A percentile compares a stretch with the other conserved stretches of the same genome.
These are phyloP conservation scores for Aelia acuminata DNA, from an alignment of 2,888 invertebrate genomes.

Conservation along the genomic window DNA sequence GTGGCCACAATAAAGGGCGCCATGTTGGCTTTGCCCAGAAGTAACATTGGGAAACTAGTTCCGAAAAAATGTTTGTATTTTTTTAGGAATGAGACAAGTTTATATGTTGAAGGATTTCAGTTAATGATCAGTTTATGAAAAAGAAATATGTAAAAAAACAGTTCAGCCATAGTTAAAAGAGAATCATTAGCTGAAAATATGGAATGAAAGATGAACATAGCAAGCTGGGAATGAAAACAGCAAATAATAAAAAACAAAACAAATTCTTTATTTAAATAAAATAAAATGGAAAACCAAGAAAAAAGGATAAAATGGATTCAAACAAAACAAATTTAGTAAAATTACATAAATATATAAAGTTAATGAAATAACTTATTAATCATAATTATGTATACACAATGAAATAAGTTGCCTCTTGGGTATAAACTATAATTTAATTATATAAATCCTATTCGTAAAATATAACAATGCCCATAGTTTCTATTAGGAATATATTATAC, in stretches of 20 bases:
- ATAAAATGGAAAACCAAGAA: too few species aligned
- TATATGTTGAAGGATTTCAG: too few species aligned
- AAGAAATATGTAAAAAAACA: too few species aligned
- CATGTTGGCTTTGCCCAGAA: too few species aligned
- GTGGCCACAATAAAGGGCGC: too few species aligned
- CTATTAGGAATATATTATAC: neutral
- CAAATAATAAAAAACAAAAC: slow-evolving; percentile 15
- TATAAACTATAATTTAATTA: neutral
- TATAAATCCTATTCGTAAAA: neutral
- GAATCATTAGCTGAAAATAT: too few species aligned
- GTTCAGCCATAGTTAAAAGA: too few species aligned
- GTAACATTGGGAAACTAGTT: too few species aligned
- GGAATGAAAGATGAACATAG: too few species aligned
- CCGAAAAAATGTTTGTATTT: too few species aligned
- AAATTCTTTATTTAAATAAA: slow-evolving; percentile 11
- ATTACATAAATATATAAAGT: neutral
- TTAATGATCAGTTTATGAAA: too few species aligned
- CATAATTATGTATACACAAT: neutral
- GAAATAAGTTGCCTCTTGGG: neutral
- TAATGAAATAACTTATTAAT: slow-evolving; percentile 1
- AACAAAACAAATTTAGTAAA: neutral
- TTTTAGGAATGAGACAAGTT: too few species aligned
- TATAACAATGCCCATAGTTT: slow-evolving; percentile 15
- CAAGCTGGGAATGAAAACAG: neutral
- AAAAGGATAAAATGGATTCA: neutral